Base-by-base conservation (phyloP, 1,140 invertebrate species). In the Leptestheria dahalacensis region DNA sequence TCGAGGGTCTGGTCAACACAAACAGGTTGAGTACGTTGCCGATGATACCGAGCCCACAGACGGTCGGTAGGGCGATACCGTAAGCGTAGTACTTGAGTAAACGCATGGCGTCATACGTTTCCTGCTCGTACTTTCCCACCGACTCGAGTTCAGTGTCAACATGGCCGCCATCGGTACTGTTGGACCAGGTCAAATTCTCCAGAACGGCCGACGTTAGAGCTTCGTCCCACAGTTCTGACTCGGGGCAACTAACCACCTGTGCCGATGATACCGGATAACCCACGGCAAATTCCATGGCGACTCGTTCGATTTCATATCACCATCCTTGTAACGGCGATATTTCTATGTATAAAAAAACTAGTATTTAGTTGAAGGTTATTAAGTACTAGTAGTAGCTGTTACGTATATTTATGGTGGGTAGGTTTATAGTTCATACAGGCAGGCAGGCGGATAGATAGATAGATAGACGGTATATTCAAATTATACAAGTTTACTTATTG, bases 11-110 rank as follows among this genome's bases (percentile, higher is more conserved):
- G 12, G 82, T 85, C 11, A 86, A 75, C 0, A 86, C 84, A 57
- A 84, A 72, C 59, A 86, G 70, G 69, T 85, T 86, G 62, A 85
- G 75, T 28, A 84, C 73, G 65, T 86, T 86, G 15, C 84, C 84
- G 20, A 85, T 71, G 65, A 86, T 83, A 47, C 84, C 84, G 18
- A 85, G 69, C 25, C 76, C 73, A 67, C 83, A 84, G 63, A 86
- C 83, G 29, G 78, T 74, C 33, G 83, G 83, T 56, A 84, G 66
- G 10, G 83, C 71, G 25, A 85, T 73, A 2, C 82, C 83, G 63
- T 86, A 86, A 59, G 81, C 81, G 63, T 83, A 77, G 65, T 78
- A 77, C 64, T 81, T 78, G 48, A 85, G 65, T 15, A 72, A 67
- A 60, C 77, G 74, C 6, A 77, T 82, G 54, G 78, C 60, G 25